phyloP scores from a whole-genome alignment of 2,888 invertebrate genomes.

The Aporophyla nigra region DNA sequence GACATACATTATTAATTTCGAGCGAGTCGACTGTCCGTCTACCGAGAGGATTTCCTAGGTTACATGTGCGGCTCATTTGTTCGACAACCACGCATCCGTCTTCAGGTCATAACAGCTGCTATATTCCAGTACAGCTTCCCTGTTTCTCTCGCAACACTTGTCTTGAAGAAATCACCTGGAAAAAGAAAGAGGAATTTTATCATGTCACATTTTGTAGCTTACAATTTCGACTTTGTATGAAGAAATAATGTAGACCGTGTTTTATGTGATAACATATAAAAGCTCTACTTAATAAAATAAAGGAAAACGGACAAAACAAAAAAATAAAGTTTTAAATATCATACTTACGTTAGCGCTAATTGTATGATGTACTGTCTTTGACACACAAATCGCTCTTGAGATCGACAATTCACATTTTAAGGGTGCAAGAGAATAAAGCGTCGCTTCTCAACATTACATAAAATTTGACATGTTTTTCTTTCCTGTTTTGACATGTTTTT shows the following conservation, averaged over 20 bases:
- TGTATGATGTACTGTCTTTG: conserved; percentile 6
- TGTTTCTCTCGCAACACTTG: background rate
- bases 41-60: background rate
- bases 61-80: no score
- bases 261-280: conserved; percentile 2
- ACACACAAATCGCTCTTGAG: conserved; percentile 17
- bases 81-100: background rate
- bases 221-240: background rate
- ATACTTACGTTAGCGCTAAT: conserved; percentile 43
- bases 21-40: background rate
- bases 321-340: conserved; percentile 28
- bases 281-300: background rate
- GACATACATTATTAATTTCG: background rate
- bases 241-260: conserved; percentile 5
- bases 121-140: background rate
- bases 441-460: conserved; percentile 7
- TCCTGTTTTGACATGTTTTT: background rate
- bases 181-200: conserved; percentile 13
- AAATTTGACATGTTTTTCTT: conserved; percentile 7
- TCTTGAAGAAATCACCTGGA: conserved; percentile 23
- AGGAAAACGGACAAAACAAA: conserved; percentile 10
- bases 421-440: conserved; percentile 16
- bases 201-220: background rate
- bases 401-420: conserved; percentile 14
- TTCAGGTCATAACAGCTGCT: background rate